A percentile compares a stretch with the other conserved stretches of the same genome.
phyloP scores from a whole-genome alignment of 1,140 invertebrate genomes.

The Ridgeia piscesae region DNA sequence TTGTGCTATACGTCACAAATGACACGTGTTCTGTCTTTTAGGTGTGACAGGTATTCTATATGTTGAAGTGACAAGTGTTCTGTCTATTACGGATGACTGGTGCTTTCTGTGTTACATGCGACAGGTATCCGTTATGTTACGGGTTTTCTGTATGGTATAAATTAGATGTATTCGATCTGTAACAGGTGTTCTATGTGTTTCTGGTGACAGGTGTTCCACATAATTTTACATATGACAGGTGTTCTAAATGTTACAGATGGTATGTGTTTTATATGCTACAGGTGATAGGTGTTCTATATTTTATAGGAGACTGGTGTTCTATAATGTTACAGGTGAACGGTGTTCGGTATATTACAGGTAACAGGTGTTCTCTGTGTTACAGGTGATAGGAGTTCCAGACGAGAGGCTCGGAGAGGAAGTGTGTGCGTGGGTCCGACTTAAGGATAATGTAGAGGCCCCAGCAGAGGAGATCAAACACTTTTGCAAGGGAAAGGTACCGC shows the following conservation, averaged over 20 bases:
- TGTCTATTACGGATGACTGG: no score
- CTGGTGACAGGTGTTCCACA: background rate
- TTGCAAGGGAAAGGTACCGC: slow-evolving; percentile 69
- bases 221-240: background rate
- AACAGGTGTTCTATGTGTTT: no score
- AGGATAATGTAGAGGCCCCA: slow-evolving; percentile 59
- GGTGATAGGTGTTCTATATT: background rate
- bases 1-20: no score
- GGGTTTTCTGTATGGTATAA: no score
- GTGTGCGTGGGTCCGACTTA: slow-evolving; percentile 73
- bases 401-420: slow-evolving; percentile 82
- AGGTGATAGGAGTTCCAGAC: slow-evolving; percentile 77
- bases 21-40: no score
- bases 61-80: no score
- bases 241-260: background rate
- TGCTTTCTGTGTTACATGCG: no score
- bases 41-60: no score
- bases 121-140: no score
- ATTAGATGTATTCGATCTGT: no score
- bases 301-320: no score
- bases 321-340: background rate
- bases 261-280: background rate
- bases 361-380: slow-evolving; percentile 20
- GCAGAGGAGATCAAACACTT: slow-evolving; percentile 68
- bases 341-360: background rate